Evolutionary conservation across 2,113 vertebrate genomes (phyloP).

Genomic region (Ptychochromis oligacanthus): DNA sequence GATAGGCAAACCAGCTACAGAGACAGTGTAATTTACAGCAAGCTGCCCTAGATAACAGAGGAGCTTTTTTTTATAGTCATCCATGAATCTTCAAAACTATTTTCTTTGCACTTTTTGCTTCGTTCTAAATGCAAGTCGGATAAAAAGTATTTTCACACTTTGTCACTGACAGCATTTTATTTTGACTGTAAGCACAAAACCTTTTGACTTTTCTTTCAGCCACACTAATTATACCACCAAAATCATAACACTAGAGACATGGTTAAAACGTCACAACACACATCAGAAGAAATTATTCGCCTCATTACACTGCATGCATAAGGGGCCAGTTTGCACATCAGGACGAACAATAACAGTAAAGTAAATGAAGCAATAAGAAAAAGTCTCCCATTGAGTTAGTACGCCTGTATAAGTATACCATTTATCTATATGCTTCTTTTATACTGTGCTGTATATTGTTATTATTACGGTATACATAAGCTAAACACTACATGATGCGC

Average conservation of each 20-base stretch:
- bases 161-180: neutral
- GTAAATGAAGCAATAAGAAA: neutral
- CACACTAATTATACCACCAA: neutral
- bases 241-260: conserved; percentile 11
- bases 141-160: neutral
- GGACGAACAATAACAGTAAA: conserved; percentile 5
- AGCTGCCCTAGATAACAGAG: conserved; percentile 65
- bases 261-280: conserved; percentile 44
- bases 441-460: neutral
- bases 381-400: neutral
- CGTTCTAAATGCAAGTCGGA: neutral
- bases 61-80: conserved; percentile 30
- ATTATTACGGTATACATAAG: neutral
- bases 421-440: no score
- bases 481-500: neutral
- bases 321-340: neutral
- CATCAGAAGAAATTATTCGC: conserved; percentile 34
- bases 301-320: conserved; percentile 30
- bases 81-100: neutral
- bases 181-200: neutral
- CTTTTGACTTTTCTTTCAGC: neutral
- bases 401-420: no score
- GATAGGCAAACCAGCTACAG: conserved; percentile 54
- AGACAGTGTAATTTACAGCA: conserved; percentile 54
- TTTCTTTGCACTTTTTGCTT: conserved; percentile 19